Conservation (phyloP, 2,797 vertebrate species). For the Tamandua tetradactyla region DNA sequence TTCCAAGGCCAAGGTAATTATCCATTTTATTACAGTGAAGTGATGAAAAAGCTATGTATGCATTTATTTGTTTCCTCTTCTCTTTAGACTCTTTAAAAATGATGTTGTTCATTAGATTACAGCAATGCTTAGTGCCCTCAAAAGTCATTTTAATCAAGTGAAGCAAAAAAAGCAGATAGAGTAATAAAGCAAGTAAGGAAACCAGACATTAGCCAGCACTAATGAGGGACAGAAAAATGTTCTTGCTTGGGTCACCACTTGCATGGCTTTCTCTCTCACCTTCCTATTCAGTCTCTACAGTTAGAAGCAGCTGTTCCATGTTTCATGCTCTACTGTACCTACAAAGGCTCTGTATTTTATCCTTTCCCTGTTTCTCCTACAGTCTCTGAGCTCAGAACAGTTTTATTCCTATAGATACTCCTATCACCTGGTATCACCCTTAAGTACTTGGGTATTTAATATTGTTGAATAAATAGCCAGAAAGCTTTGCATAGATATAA, state of each 20-base stretch:
- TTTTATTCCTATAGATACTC: neutral
- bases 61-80: neutral
- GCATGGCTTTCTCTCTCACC: neutral
- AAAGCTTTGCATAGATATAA: neutral
- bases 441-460: neutral
- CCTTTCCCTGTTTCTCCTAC: neutral
- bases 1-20: slow-evolving; percentile 32
- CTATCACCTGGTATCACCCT: accelerated
- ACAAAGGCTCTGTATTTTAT: neutral
- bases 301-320: neutral
- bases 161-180: neutral
- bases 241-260: neutral
- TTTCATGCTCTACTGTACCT: neutral
- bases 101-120: slow-evolving; percentile 52
- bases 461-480: neutral
- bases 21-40: slow-evolving; percentile 41
- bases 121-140: neutral
- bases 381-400: neutral
- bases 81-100: neutral
- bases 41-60: neutral
- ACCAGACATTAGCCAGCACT: neutral
- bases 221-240: neutral
- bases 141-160: slow-evolving; percentile 60
- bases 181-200: neutral
- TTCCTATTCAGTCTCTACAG: neutral